Base-by-base conservation (phyloP, 2,888 invertebrate genomes). In the Ormyrus rosae region DNA sequence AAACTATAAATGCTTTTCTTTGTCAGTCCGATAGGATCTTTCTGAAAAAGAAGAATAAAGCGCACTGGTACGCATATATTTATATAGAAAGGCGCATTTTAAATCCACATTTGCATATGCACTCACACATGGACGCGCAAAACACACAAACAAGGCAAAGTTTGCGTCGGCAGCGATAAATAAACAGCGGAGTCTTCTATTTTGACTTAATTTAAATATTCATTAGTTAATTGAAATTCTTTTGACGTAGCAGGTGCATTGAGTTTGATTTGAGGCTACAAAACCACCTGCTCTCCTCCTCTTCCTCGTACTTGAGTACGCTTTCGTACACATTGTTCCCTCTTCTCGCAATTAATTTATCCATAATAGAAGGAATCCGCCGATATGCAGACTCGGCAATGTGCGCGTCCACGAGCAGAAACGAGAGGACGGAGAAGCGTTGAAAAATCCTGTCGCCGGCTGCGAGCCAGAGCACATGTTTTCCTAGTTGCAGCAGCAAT, bases 131-230 rank as follows among this genome's bases (percentile, higher is more conserved):
- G 53, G 45, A 13, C 13, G 10, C 55, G 63, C 13, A 19, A 50
- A 55, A 45, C 48, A 70, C 13, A 19, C 10, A 19, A 34, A 19
- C n/a, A 51, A 51, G 64, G 34, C 53, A 46, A 48, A n/a, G 9
- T 51, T n/a, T 64, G 50, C 55, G n/a, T 69, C 58, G 58, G 51
- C n/a, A 34, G 45, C 46, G 70, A 60, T 60, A 58, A 64, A 64
- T 74, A 73, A 63, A 73, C 9, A n/a, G 8, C 7, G 11, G 60
- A 63, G 55, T 51, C 53, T 53, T 67, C 67, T 71, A 71, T 80
- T 80, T 76, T 71, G 71, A 75, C 75, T 80, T 80, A 71, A 80
- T 80, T 80, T 80, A 80, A 80, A 80, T 80, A 80, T 80, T 80
- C 80, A 80, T 80, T 75, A 71, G 80, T 75, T 73, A 81, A 77